These are phyloP conservation scores for Agrochola lota DNA, from an alignment of 2,888 invertebrate genomes.

Conservation along the genomic window DNA sequence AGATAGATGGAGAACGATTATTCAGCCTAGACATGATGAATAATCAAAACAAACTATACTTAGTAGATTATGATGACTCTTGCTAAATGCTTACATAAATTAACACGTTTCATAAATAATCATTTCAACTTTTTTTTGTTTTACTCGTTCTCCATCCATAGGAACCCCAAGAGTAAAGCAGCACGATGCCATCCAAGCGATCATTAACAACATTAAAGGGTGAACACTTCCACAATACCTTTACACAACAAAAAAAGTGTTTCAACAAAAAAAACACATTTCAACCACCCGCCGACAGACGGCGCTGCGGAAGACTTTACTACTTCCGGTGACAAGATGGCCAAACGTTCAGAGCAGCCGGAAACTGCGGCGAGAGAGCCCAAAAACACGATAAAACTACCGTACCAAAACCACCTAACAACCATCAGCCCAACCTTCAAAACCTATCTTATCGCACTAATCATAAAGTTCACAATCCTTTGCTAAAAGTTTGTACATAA, in stretches of 20 bases:
- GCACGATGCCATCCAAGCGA: conserved; percentile 28
- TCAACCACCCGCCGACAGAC: conserved; percentile 78
- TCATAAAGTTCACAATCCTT: background rate
- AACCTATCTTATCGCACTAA: background rate
- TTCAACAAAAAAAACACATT: conserved; percentile 76
- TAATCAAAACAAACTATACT: background rate
- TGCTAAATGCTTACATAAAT: background rate
- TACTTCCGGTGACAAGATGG: conserved; percentile 90
- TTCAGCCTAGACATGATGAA: too few species aligned
- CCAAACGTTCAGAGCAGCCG: conserved; percentile 85
- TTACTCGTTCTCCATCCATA: background rate
- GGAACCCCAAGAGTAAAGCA: conserved; percentile 15
- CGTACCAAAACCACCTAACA: conserved; percentile 50
- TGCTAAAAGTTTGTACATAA: background rate
- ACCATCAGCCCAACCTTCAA: background rate
- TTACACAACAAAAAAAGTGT: conserved; percentile 70
- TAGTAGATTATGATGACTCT: background rate
- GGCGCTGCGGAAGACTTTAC: conserved; percentile 89
- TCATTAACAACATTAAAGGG: conserved; percentile 62
- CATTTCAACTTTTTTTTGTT: background rate
- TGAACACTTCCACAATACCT: conserved; percentile 55
- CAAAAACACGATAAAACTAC: conserved; percentile 79
- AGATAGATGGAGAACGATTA: background rate
- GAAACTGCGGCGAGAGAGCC: conserved; percentile 84
- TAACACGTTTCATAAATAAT: too few species aligned